Evolutionary conservation across 2,797 vertebrate genomes (phyloP).

Genomic region (Esox lucius): DNA sequence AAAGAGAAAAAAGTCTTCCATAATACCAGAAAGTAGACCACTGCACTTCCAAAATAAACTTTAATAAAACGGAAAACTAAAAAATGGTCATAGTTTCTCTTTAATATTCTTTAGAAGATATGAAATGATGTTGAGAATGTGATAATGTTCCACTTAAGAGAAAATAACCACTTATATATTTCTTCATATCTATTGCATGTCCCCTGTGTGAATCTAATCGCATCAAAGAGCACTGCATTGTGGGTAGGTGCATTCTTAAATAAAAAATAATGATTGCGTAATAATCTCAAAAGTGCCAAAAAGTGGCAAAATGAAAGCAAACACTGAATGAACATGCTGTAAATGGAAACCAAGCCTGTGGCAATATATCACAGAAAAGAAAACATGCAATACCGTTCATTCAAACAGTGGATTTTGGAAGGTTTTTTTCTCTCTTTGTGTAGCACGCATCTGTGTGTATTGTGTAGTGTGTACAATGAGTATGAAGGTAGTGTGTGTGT

Average conservation of each 20-base stretch:
- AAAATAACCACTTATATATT: not conserved
- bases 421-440: constrained; percentile 53
- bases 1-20: constrained; percentile 49
- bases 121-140: not conserved
- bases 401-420: constrained; percentile 55
- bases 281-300: constrained; percentile 27
- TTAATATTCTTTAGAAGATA: not conserved
- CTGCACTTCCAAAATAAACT: not conserved
- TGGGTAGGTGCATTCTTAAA: not conserved
- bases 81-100: not conserved
- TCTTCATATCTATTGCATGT: not conserved
- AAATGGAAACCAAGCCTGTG: not conserved
- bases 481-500: constrained; percentile 75
- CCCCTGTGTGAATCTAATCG: not conserved
- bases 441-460: constrained; percentile 66
- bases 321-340: not conserved
- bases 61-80: not conserved
- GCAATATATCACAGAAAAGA: constrained; percentile 5
- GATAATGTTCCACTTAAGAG: not conserved
- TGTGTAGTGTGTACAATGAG: constrained; percentile 72
- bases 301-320: constrained; percentile 1
- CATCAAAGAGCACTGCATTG: constrained; percentile 10
- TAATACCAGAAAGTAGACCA: not conserved
- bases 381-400: constrained; percentile 16
- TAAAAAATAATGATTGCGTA: constrained; percentile 18